Evolutionary conservation across 2,797 vertebrate genomes (phyloP), one percentile per base, ranked within the genome.

Genomic region (Falco novaeseelandiae): DNA sequence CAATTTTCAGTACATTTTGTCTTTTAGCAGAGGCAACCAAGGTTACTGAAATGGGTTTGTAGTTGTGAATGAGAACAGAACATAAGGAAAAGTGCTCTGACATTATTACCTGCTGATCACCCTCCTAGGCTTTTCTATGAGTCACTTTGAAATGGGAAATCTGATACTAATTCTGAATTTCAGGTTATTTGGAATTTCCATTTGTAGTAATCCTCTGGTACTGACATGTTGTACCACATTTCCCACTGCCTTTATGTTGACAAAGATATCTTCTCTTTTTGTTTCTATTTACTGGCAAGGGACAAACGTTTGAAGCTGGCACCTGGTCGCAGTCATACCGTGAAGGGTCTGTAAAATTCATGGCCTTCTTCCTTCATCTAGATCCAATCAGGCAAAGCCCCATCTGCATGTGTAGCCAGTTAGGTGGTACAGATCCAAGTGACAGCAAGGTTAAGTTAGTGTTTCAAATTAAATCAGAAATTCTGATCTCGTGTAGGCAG

Each of bases 391-490:
- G 30, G 44, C 57, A 87, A 85, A 71, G 1, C 10, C 10, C n/a
- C 72, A 48, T 77, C 67, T 77, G 79, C 66, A 30, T 9, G 30
- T 25, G 49, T 44, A 83, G 59, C 23, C 38, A 46, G 30, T 71
- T 46, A 49, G n/a, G 49, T 85, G 82, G 26, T 48, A 63, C 44
- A 89, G 78, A 66, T 42, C 67, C 74, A 49, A 67, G 23, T 46
- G 91, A 82, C 74, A 93, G 57, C 40, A 80, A 71, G 63, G 59
- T 78, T 88, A 85, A 92, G 54, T 29, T 40, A 63, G 10, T 54
- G 22, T 57, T 80, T 70, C 36, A 89, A 94, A 90, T 87, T 62
- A 72, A 92, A 91, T 71, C 69, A 83, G 72, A 89, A 90, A 79
- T 90, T 82, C 80, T 84, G 46, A 71, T 62, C 62, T 25, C 7